Evolutionary conservation across 1,140 invertebrate genomes (phyloP).

Genomic region (Ericerus pela): DNA sequence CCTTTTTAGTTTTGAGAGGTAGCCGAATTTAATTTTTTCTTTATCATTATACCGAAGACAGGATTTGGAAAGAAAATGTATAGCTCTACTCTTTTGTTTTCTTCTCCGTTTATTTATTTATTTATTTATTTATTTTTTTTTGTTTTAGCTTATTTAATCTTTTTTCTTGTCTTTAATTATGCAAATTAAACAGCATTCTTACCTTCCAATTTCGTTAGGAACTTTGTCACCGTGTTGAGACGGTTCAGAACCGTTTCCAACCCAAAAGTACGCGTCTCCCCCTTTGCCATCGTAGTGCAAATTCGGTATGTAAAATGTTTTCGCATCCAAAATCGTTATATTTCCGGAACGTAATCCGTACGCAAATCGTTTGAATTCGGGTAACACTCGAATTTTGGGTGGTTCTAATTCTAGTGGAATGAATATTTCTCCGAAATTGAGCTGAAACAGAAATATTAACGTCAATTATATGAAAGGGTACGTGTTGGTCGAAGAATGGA

Average conservation of each 20-base stretch:
- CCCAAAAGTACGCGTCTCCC: conserved; percentile 84
- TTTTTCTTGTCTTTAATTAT: no score
- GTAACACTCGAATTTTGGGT: conserved; percentile 55
- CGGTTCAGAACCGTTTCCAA: conserved; percentile 69
- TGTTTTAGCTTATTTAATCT: no score
- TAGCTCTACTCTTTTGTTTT: no score
- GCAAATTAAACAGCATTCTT: conserved; percentile 18
- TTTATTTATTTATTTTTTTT: no score
- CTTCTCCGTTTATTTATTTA: no score
- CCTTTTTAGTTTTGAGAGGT: no score
- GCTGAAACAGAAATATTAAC: conserved; percentile 37
- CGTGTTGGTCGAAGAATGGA: no score
- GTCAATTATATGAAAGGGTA: neutral
- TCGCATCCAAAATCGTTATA: conserved; percentile 76
- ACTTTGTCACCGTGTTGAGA: conserved; percentile 71
- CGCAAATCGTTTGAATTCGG: conserved; percentile 69
- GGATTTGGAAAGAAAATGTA: no score
- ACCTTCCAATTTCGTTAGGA: conserved; percentile 68
- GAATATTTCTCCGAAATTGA: conserved; percentile 70
- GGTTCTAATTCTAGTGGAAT: conserved; percentile 57
- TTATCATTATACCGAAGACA: no score
- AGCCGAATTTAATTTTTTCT: no score
- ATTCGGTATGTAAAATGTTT: conserved; percentile 84
- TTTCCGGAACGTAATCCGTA: conserved; percentile 79
- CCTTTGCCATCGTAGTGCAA: conserved; percentile 80